Base-by-base conservation (phyloP, 1,140 invertebrate genomes). In the Formica exsecta region DNA sequence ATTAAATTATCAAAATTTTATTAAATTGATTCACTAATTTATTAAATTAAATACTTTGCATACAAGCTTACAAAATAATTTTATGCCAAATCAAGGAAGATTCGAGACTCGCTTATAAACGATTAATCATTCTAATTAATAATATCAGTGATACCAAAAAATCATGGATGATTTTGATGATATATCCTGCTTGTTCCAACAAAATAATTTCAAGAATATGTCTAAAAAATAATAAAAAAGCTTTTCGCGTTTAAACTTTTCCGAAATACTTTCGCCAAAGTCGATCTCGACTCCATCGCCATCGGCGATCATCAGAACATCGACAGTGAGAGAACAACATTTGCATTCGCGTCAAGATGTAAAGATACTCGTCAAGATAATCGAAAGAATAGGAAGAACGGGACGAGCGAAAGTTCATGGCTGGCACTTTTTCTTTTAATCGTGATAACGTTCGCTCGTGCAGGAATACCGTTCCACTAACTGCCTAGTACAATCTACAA, bases 401-500 rank as follows among this genome's bases (percentile, higher is more conserved):
- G 85, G 71, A 73, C 81, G 66, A 71, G 62, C 65, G 64, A 91
- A 91, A 91, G 89, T 91, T 91, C 89, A 91, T 70, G 89, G 90
- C 70, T 79, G 59, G 19, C 44, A 25, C 57, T 74, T 85, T 87
- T 89, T 90, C 85, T 51, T 57, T 61, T 59, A 76, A 89, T 87
- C 85, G 73, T 89, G 90, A 91, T 91, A 91, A 91, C 87, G 81
- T 38, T 41, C 73, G 73, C 48, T 54, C 51, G 64, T 29, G 44
- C 5, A 68, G 32, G 71, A 29, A 90, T 7, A 70, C 59, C 73
- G 66, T 74, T 61, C 83, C 68, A 36, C 32, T 32, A 89, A 89
- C 89, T 87, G 79, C 61, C 86, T 86, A 57, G 57, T 62, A 64
- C 3, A n/a, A 25, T 41, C 29, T 13, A 54, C 57, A 57, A 88